A percentile compares a stretch with the other conserved stretches of the same genome.
These are phyloP conservation scores for Cantharis rustica DNA, from an alignment of 2,888 invertebrate genomes.

Conservation along the genomic window DNA sequence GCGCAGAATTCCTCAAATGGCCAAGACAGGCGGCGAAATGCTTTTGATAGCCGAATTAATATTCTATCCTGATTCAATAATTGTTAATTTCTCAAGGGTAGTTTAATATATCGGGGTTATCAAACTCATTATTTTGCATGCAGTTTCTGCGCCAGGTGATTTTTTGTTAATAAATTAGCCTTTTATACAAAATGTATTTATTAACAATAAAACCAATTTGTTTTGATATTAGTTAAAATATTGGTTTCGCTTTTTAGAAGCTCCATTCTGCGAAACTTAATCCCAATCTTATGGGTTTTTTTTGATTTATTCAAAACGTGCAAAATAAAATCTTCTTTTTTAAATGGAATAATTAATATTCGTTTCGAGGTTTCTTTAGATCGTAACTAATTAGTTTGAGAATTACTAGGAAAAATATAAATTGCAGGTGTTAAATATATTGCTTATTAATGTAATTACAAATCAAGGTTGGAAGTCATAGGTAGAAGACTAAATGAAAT, in stretches of 20 bases:
- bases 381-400: constrained; percentile 2
- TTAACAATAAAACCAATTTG: neutral
- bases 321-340: neutral
- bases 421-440: constrained; percentile 15
- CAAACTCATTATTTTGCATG: neutral
- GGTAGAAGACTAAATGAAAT: neutral
- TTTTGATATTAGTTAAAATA: neutral
- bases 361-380: neutral
- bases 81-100: neutral
- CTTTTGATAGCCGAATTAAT: neutral
- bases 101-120: neutral
- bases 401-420: constrained; percentile 7
- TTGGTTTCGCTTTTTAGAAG: neutral
- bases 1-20: neutral
- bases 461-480: constrained; percentile 9
- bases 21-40: neutral
- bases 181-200: neutral
- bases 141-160: neutral
- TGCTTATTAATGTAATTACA: neutral
- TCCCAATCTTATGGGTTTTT: neutral
- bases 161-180: neutral
- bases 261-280: neutral
- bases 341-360: neutral
- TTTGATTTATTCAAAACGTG: neutral
- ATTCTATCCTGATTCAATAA: neutral